A percentile compares a stretch with the other conserved stretches of the same genome.
Conservation (phyloP, 1,140 invertebrate genomes). For the Pseudomyrmex sp. region DNA sequence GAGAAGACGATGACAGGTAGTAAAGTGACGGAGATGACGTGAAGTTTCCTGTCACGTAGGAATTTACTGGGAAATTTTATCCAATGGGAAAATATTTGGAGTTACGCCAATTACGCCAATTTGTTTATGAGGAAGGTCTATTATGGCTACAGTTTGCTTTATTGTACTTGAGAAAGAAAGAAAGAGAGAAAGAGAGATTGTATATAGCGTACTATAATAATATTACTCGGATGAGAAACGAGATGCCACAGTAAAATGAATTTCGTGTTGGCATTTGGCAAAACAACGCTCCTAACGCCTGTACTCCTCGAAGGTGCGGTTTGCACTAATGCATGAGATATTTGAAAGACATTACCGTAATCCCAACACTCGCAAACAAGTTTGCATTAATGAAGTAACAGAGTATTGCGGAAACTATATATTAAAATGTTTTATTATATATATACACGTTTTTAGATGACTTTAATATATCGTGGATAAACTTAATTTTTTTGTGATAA, state of each 20-base stretch:
- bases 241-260: slow-evolving; percentile 26
- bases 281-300: slow-evolving; percentile 4
- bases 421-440: background rate
- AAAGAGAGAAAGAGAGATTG: background rate
- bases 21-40: slow-evolving; percentile 7
- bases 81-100: background rate
- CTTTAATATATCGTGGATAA: no score
- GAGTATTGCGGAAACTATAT: background rate
- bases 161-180: no score
- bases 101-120: background rate
- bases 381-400: slow-evolving; percentile 11
- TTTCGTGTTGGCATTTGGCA: slow-evolving; percentile 45
- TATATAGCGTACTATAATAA: slow-evolving; percentile 24
- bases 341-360: slow-evolving; percentile 3
- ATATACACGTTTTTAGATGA: no score
- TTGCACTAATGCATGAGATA: slow-evolving; percentile 25
- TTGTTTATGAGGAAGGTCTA: background rate
- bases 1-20: slow-evolving; percentile 2
- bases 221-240: slow-evolving; percentile 23
- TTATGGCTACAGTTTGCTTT: background rate
- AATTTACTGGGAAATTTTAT: slow-evolving; percentile 30
- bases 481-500: background rate
- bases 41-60: background rate
- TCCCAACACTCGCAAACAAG: background rate
- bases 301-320: slow-evolving; percentile 5